These are phyloP conservation scores for Hippopotamyrus pictus DNA, from an alignment of 2,797 vertebrate genomes.

Conservation along the genomic window DNA sequence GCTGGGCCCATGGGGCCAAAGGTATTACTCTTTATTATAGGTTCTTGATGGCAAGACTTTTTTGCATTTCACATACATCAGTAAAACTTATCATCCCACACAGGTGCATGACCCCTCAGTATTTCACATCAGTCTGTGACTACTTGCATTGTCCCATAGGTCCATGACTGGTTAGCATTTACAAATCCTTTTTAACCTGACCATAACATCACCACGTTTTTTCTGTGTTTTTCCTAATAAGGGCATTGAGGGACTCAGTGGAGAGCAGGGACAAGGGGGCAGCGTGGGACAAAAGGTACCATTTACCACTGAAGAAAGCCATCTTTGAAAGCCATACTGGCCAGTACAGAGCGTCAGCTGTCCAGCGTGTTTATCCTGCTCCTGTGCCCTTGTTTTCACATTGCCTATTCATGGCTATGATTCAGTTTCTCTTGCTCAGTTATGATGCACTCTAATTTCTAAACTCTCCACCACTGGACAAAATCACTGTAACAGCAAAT, in stretches of 20 bases:
- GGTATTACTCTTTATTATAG: conserved; percentile 37
- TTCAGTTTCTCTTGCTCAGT: not conserved
- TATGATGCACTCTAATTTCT: not conserved
- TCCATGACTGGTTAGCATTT: not conserved
- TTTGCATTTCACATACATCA: not conserved
- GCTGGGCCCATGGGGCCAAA: conserved; percentile 55
- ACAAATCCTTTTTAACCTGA: not conserved
- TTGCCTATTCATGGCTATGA: not conserved
- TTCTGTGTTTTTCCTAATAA: conserved; percentile 30
- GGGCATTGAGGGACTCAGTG: conserved; percentile 59
- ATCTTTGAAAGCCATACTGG: not conserved
- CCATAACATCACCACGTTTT: not conserved
- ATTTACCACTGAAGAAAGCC: not conserved
- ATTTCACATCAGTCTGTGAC: not conserved
- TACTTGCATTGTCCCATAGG: not conserved
- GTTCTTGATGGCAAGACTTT: not conserved
- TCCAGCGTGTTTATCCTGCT: not conserved
- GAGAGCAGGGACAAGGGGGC: conserved; percentile 46
- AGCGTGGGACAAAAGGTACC: conserved; percentile 50
- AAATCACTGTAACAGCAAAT: not conserved
- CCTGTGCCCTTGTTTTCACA: not conserved
- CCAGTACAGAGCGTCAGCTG: not conserved
- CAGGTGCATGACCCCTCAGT: not conserved
- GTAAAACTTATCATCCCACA: not conserved
- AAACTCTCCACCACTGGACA: not conserved